Evolutionary conservation across 2,888 invertebrate genomes (phyloP), one percentile per base, ranked within the genome.

Genomic region (Gortyna flavago): DNA sequence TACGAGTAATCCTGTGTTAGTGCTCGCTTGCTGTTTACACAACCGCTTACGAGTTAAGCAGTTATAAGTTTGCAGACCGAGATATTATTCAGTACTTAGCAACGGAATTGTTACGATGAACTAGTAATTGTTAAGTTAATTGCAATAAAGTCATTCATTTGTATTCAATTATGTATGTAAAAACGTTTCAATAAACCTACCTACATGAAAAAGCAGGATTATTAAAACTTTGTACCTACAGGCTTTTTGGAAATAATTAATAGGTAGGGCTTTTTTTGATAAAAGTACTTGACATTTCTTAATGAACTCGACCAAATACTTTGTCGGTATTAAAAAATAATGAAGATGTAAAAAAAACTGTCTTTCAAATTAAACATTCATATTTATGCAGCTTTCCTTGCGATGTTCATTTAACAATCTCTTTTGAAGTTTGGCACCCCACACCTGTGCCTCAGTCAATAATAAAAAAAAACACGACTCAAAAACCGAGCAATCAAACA

Each of bases 41-140:
- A 95, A 94, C 94, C 95, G 95, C 95, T 96, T 96, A 96, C 93
- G 88, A 94, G 92, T 93, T 96, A 96, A 96, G 95, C 91, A 95
- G 94, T 95, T 94, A 94, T 87, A 89, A 91, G 91, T 93, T 90
- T 91, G 92, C 83, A 77, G 73, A 72, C 54, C 6, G 64, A 77
- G 75, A 80, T 78, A 86, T 81, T 86, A 86, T 88, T 72, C 71
- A 83, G 80, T 80, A 80, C 75, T 78, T 83, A 73, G 57, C 13
- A 44, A 71, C 2, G 35, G 71, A 85, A 85, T 21, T 72, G 76
- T 75, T 68, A 76, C 83, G 1, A 9, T 54, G 64, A 75, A 81
- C 59, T 72, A 67, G 0, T n/a, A n/a, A n/a, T n/a, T n/a, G n/a
- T n/a, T n/a, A n/a, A 59, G 13, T 16, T 74, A 54, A 59, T 69